phyloP scores from a whole-genome alignment of 2,888 invertebrate genomes.

The Parapristionchus giblindavisi region DNA sequence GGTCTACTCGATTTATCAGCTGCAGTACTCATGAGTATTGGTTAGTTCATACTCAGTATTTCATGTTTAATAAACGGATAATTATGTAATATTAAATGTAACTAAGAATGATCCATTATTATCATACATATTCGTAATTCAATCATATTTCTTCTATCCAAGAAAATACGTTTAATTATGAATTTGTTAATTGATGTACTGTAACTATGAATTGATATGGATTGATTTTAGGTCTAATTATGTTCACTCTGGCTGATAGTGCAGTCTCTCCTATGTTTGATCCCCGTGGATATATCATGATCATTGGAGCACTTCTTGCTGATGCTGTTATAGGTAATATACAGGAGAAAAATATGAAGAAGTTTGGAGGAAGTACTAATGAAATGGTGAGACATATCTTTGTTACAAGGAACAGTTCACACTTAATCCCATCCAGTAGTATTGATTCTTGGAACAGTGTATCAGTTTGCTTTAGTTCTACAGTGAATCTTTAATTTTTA shows the following conservation, averaged over 20 bases:
- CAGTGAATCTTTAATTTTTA: background rate
- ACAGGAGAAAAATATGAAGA: constrained; percentile 92
- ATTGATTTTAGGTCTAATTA: constrained; percentile 73
- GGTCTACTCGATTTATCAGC: constrained; percentile 57
- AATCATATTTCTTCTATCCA: too few relatives aligned
- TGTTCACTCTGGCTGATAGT: constrained; percentile 86
- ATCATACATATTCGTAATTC: too few relatives aligned
- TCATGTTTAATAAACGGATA: background rate
- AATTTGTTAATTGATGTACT: too few relatives aligned
- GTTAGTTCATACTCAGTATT: constrained; percentile 41
- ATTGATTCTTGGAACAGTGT: background rate
- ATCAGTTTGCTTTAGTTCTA: background rate
- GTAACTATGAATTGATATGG: too few relatives aligned
- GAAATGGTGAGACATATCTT: constrained; percentile 86
- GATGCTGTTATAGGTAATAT: constrained; percentile 96
- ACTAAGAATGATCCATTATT: too few relatives aligned
- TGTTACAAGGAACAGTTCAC: too few relatives aligned
- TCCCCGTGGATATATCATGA: constrained; percentile 74
- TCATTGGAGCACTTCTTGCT: constrained; percentile 85
- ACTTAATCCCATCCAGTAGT: background rate
- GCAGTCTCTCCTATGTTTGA: constrained; percentile 76
- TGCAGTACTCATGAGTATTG: constrained; percentile 65
- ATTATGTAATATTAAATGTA: constrained; percentile 1
- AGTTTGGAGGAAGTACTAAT: constrained; percentile 83
- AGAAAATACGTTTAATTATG: too few relatives aligned